Conservation (phyloP, 2,888 invertebrate genomes). For the Enchytraeus crypticus region DNA sequence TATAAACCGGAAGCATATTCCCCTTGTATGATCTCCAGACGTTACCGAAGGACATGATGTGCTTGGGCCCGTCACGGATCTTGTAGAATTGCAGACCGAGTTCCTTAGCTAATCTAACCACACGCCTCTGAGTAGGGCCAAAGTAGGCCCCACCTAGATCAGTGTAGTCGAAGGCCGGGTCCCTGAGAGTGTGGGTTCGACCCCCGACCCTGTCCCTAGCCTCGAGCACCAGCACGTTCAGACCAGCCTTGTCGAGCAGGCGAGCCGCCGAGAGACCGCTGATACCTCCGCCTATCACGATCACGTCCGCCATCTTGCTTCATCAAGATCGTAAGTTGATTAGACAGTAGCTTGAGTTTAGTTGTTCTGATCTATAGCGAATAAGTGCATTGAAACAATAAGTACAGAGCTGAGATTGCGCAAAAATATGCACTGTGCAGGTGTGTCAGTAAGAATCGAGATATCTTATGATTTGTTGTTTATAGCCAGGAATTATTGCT, state of each 20-base stretch:
- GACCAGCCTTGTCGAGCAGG: conserved; percentile 31
- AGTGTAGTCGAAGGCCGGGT: neutral
- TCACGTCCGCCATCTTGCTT: too few relatives aligned
- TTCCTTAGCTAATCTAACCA: conserved; percentile 31
- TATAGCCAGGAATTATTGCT: too few relatives aligned
- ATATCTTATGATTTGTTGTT: too few relatives aligned
- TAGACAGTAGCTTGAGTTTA: too few relatives aligned
- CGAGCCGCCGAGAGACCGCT: conserved; percentile 39
- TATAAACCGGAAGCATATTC: conserved; percentile 6
- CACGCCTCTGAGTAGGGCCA: conserved; percentile 33
- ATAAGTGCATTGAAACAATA: too few relatives aligned
- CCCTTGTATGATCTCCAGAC: conserved; percentile 5
- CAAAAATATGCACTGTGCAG: too few relatives aligned
- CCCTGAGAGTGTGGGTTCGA: conserved; percentile 42
- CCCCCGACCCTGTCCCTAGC: conserved; percentile 50
- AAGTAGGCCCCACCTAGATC: conserved; percentile 37
- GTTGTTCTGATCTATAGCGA: too few relatives aligned
- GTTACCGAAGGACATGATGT: conserved; percentile 18
- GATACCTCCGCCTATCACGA: conserved; percentile 5
- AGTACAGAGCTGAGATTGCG: too few relatives aligned
- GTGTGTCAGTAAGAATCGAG: too few relatives aligned
- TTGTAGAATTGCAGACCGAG: conserved; percentile 30
- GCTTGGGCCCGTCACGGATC: conserved; percentile 21
- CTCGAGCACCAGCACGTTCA: conserved; percentile 40
- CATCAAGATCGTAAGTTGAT: too few relatives aligned